Percentiles rank a stretch among this genome's conserved stretches.
Conservation (phyloP, 2,113 vertebrate genomes). For the Ivindomyrus marchei region DNA sequence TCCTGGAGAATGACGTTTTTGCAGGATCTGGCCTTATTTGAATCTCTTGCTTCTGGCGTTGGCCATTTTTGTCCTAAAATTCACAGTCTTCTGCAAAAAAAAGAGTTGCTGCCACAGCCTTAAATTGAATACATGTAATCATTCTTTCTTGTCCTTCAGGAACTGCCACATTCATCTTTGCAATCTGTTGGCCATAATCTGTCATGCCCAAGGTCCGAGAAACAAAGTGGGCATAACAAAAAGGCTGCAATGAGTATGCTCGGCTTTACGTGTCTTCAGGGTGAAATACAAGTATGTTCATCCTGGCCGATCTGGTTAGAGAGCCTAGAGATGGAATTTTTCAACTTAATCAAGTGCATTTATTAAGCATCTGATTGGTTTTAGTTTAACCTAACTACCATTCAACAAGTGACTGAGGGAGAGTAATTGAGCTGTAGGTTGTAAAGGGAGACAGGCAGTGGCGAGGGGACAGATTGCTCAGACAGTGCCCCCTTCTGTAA, state of each 20-base stretch:
- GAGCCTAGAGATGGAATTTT: not conserved
- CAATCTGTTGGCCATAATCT: not conserved
- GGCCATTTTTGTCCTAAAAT: constrained; percentile 7
- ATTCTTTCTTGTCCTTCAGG: not conserved
- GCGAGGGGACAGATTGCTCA: not conserved
- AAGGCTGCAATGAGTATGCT: not conserved
- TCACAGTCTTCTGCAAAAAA: not conserved
- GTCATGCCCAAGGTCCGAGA: not conserved
- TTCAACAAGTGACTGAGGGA: not conserved
- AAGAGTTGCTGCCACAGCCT: not conserved
- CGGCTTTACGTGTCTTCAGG: not conserved
- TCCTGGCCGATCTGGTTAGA: not conserved
- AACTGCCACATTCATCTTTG: not conserved
- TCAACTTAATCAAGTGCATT: not conserved
- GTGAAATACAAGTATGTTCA: not conserved
- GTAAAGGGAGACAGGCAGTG: not conserved
- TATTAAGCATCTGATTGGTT: not conserved
- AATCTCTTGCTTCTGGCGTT: not conserved
- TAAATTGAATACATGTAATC: not conserved
- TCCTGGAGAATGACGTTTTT: not conserved
- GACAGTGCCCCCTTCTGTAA: not conserved
- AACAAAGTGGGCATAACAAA: not conserved
- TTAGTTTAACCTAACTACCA: not conserved
- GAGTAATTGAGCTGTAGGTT: not conserved
- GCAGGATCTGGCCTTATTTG: not conserved